Conservation (phyloP, 53 echinoderm and acorn worm species). For the Arbacia lixula region DNA sequence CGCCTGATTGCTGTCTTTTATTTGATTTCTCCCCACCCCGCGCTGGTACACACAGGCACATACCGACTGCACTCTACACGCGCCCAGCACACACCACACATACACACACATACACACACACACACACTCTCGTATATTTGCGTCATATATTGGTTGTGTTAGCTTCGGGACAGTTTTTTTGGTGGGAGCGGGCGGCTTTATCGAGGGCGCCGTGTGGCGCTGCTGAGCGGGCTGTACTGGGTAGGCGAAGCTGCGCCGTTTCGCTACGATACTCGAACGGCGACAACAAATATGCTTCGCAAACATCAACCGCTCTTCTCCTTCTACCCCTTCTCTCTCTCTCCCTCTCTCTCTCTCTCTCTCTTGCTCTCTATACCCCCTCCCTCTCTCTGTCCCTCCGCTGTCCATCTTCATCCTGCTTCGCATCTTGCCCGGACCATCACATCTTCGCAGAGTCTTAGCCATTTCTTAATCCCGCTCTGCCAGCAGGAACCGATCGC, state of each 20-base stretch:
- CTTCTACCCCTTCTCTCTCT: neutral
- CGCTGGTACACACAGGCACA: neutral
- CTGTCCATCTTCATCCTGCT: constrained; percentile 5
- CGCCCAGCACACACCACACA: too few species aligned
- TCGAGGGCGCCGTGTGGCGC: neutral
- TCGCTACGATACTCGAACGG: constrained; percentile 12
- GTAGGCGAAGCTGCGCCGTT: too few species aligned
- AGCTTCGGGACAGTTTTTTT: too few species aligned
- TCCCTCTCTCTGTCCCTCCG: neutral
- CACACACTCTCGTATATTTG: too few species aligned
- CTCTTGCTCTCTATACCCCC: neutral
- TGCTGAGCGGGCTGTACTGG: neutral
- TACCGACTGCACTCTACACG: neutral
- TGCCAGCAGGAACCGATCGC: constrained; percentile 31
- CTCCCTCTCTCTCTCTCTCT: neutral
- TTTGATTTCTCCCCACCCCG: neutral
- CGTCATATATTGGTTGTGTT: too few species aligned
- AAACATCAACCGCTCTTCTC: constrained; percentile 28
- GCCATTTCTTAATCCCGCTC: constrained; percentile 8
- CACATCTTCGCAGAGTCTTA: neutral
- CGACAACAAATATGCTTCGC: constrained; percentile 30
- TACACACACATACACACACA: too few species aligned
- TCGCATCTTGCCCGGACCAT: constrained; percentile 20
- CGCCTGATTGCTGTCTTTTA: neutral
- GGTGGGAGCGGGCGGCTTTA: too few species aligned